Percentiles rank a stretch among this genome's conserved stretches.
phyloP scores from a whole-genome alignment of 2,113 vertebrate genomes.

The Ovibos moschatus region DNA sequence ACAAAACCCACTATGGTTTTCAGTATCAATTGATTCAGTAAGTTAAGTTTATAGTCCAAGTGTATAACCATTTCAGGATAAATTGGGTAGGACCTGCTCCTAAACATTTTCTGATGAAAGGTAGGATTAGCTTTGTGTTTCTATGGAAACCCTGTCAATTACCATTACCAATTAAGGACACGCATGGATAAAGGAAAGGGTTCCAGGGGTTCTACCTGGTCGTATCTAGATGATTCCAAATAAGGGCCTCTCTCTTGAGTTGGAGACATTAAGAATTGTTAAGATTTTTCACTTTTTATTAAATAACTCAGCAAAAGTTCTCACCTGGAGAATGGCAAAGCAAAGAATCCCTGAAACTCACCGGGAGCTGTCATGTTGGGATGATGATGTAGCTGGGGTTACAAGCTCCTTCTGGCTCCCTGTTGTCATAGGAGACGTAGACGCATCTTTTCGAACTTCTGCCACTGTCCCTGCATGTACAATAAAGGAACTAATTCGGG shows the following conservation, averaged over 20 bases:
- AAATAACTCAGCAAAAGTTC: conserved; percentile 71
- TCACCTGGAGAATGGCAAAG: conserved; percentile 59
- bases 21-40: conserved; percentile 80
- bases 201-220: conserved; percentile 64
- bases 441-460: conserved; percentile 79
- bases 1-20: conserved; percentile 78
- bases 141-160: conserved; percentile 72
- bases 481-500: conserved; percentile 52
- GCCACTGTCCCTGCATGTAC: conserved; percentile 69
- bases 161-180: conserved; percentile 75
- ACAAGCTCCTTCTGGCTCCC: conserved; percentile 61
- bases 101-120: conserved; percentile 78
- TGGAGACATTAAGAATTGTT: conserved; percentile 19
- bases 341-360: conserved; percentile 67
- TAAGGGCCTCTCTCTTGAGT: neutral
- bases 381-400: conserved; percentile 51
- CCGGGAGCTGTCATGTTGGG: conserved; percentile 67
- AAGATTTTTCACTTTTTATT: conserved; percentile 51
- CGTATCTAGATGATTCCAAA: conserved; percentile 51
- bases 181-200: conserved; percentile 69
- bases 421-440: conserved; percentile 80
- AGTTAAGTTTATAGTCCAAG: conserved; percentile 79
- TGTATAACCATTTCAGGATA: conserved; percentile 74
- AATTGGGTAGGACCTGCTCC: conserved; percentile 74
- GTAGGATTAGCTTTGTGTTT: conserved; percentile 67